Conservation (phyloP, 2,113 vertebrate genomes). For the Glaucomys volans region DNA sequence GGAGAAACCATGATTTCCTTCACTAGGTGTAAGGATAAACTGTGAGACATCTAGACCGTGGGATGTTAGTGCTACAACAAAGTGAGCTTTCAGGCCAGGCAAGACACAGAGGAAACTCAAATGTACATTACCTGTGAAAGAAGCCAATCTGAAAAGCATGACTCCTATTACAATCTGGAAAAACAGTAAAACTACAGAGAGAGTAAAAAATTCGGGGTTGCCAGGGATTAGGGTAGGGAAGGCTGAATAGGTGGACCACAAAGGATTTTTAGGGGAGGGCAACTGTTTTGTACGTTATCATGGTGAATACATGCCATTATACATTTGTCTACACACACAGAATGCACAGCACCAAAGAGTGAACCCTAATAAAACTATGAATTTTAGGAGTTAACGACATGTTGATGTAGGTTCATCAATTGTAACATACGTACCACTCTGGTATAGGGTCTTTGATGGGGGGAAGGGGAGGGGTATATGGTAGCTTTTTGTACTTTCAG, state of each 20-base stretch:
- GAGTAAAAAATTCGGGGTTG: neutral
- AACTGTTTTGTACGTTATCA: neutral
- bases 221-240: neutral
- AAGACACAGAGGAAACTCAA: neutral
- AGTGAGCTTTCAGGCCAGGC: neutral
- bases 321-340: neutral
- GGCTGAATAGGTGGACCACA: neutral
- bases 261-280: neutral
- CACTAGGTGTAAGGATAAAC: neutral
- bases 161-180: neutral
- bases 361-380: neutral
- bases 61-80: neutral
- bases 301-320: neutral
- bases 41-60: neutral
- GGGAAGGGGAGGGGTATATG: neutral
- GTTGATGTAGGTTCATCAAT: neutral
- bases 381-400: neutral
- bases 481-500: neutral
- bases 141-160: neutral
- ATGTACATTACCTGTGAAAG: neutral
- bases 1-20: constrained; percentile 1
- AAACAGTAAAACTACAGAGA: neutral
- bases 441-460: neutral
- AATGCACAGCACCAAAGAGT: neutral
- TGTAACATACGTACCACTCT: neutral